These are phyloP conservation scores for Marisa cornuarietis DNA, from an alignment of 1,140 invertebrate genomes.

Conservation along the genomic window DNA sequence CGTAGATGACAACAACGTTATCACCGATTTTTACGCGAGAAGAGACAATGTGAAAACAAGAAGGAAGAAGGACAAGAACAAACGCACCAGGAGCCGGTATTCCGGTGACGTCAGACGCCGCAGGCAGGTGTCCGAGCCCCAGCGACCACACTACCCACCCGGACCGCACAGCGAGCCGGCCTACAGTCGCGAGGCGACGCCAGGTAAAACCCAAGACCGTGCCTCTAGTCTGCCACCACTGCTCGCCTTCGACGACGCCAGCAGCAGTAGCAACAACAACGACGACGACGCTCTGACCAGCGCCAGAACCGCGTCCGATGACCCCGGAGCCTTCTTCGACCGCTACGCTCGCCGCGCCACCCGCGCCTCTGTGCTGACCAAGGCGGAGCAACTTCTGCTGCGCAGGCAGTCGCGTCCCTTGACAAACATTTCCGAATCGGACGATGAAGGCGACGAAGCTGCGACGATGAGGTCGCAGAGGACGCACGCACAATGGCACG, in stretches of 20 bases:
- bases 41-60: not conserved
- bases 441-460: not conserved
- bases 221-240: not conserved
- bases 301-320: not conserved
- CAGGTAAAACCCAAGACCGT: not conserved
- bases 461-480: too few species aligned
- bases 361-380: slow-evolving; percentile 26
- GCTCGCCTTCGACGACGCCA: not conserved
- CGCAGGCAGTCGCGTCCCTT: not conserved
- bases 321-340: slow-evolving; percentile 10
- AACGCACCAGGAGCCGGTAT: not conserved
- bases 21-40: not conserved
- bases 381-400: slow-evolving; percentile 27
- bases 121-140: too few species aligned
- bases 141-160: not conserved
- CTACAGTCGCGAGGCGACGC: slow-evolving; percentile 12
- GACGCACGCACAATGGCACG: not conserved
- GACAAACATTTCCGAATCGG: slow-evolving; percentile 6
- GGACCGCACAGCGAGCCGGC: slow-evolving; percentile 10
- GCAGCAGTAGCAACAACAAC: not conserved
- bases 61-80: not conserved
- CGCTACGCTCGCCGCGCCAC: slow-evolving; percentile 20
- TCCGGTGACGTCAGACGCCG: not conserved
- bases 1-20: not conserved
- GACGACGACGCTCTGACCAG: too few species aligned